These are phyloP conservation scores for Brachionus paranguensis DNA, from an alignment of 1,140 invertebrate species.

Conservation along the genomic window DNA sequence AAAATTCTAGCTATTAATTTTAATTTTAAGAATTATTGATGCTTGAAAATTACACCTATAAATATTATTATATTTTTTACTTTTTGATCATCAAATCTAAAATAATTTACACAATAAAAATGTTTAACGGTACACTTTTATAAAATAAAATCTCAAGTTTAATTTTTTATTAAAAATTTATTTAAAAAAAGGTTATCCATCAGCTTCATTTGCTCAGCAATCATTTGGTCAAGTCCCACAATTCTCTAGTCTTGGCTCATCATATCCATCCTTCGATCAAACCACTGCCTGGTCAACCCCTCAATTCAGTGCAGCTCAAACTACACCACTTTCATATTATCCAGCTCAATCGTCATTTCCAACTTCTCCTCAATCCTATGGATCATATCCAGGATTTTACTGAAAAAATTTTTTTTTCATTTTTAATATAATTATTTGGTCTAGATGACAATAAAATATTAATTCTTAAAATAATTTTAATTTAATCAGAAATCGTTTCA, in stretches of 20 bases:
- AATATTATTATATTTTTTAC: too few species aligned
- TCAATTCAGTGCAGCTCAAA: neutral
- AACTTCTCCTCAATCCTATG: neutral
- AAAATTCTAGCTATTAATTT: too few species aligned
- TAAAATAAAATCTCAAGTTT: too few species aligned
- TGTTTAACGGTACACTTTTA: too few species aligned
- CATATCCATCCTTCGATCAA: neutral
- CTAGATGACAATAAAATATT: neutral
- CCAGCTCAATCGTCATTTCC: neutral
- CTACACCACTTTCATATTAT: neutral
- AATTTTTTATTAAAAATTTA: too few species aligned
- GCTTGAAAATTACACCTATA: too few species aligned
- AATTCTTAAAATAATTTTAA: neutral
- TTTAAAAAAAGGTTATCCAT: neutral
- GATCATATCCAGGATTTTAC: neutral
- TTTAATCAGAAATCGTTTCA: too few species aligned
- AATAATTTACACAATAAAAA: too few species aligned
- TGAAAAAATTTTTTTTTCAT: neutral
- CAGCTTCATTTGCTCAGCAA: neutral
- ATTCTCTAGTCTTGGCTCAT: neutral
- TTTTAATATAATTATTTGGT: neutral
- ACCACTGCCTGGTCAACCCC: neutral
- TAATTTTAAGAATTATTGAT: too few species aligned
- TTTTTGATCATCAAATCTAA: too few species aligned
- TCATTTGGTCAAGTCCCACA: neutral